phyloP scores from a whole-genome alignment of 2,888 invertebrate species.

The Scaptomyza flava region DNA sequence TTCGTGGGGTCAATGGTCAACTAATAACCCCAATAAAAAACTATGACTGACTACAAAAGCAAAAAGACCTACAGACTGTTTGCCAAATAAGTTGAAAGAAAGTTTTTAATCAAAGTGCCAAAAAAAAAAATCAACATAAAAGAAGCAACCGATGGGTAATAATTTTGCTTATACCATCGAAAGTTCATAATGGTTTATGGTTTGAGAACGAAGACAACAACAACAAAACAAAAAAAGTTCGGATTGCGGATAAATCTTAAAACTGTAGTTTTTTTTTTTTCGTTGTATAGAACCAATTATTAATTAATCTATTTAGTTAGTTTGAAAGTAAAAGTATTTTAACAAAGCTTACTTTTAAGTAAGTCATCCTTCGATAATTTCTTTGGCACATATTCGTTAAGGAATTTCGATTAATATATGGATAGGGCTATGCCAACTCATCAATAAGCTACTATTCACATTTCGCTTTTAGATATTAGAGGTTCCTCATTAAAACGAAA shows the following conservation, averaged over 20 bases:
- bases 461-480: neutral
- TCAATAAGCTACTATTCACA: no score
- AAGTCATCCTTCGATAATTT: neutral
- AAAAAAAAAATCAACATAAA: neutral
- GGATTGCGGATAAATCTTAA: no score
- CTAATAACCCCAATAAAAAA: slow-evolving; percentile 59
- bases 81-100: slow-evolving; percentile 44
- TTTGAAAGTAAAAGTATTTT: neutral
- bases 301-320: neutral
- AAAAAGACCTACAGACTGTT: neutral
- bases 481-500: neutral
- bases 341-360: neutral
- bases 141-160: slow-evolving; percentile 4
- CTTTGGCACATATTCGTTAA: no score
- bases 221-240: no score
- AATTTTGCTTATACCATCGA: slow-evolving; percentile 26
- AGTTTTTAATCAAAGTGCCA: slow-evolving; percentile 46
- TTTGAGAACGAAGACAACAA: neutral
- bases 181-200: slow-evolving; percentile 18
- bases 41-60: neutral
- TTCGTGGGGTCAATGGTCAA: slow-evolving; percentile 56
- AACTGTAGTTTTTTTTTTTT: no score
- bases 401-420: neutral
- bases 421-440: no score
- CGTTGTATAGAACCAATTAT: no score